Base-by-base conservation (phyloP, 2,113 vertebrate genomes). In the Labeo rohita region DNA sequence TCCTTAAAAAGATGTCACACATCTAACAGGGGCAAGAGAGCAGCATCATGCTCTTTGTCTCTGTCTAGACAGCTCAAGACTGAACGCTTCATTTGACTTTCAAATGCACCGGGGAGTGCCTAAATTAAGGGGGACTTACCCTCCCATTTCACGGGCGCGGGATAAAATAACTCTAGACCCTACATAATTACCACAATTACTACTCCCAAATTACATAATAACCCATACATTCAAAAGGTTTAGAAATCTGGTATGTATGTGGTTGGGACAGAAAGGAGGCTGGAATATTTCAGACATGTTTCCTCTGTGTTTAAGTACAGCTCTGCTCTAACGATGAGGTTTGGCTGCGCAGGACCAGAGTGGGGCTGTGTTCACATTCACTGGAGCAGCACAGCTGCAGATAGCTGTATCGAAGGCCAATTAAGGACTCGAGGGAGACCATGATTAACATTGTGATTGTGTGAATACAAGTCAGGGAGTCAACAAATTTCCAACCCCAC, bases 121-220 rank as follows among this genome's bases (percentile, higher is more conserved):
- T 84, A 75, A 85, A 86, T 70, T 70, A 74, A 59, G 43, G 84
- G 72, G 73, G 79, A 85, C 75, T 85, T 76, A 70, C 87, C 87
- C 89, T 90, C 82, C 76, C 50, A 66, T 70, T 87, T 87, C 85
- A 87, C n/a, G 70, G 79, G 80, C 83, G 18, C 82, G 18, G 79
- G 75, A 83, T 85, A 89, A 83, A 88, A 85, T 81, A 88, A 77
- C 79, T 84, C 15, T 50, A 77, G 85, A 82, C 80, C 89, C 80
- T 68, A 80, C 82, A 83, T 88, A 90, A 90, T 90, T 88, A 87
- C 70, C 85, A 86, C 83, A 87, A 90, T 90, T 88, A 90, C 87
- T 80, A 83, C 43, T 77, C 89, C 84, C 83, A 87, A 90, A 90
- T 87, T 90, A 81, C 88, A 89, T 89, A 89, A 89, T 87, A 84